Conservation (phyloP, 2,797 vertebrate species). For the Aythya fuligula region DNA sequence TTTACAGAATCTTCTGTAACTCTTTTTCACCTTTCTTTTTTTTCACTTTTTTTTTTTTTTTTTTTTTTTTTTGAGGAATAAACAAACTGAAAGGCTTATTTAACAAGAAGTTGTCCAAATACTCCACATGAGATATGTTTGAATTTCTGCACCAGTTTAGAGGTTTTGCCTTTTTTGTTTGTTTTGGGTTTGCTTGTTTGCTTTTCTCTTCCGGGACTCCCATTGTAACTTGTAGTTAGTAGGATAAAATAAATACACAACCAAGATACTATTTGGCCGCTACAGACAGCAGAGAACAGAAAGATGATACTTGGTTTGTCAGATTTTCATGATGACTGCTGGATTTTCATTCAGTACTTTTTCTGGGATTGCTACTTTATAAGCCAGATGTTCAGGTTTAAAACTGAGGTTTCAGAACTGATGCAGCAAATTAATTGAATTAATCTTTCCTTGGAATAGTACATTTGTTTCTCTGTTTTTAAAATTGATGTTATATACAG, state of each 20-base stretch:
- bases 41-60: background rate
- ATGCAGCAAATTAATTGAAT: background rate
- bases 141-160: rapidly evolving
- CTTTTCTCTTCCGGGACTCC: too few species aligned
- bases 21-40: background rate
- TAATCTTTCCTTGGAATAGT: background rate
- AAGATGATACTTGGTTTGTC: background rate
- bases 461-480: background rate
- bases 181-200: too few species aligned
- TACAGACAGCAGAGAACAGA: background rate
- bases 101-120: background rate
- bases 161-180: background rate
- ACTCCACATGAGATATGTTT: background rate
- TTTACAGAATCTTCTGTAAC: rapidly evolving
- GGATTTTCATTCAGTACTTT: background rate
- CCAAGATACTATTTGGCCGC: background rate
- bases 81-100: background rate
- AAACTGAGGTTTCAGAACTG: background rate
- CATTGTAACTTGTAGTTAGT: background rate
- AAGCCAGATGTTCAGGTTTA: background rate
- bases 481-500: background rate
- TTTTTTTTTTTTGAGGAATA: background rate
- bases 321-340: background rate
- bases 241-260: background rate
- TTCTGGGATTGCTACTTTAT: background rate